These are phyloP conservation scores for Agriopis aurantiaria DNA, from an alignment of 2,888 invertebrate species.

Conservation along the genomic window DNA sequence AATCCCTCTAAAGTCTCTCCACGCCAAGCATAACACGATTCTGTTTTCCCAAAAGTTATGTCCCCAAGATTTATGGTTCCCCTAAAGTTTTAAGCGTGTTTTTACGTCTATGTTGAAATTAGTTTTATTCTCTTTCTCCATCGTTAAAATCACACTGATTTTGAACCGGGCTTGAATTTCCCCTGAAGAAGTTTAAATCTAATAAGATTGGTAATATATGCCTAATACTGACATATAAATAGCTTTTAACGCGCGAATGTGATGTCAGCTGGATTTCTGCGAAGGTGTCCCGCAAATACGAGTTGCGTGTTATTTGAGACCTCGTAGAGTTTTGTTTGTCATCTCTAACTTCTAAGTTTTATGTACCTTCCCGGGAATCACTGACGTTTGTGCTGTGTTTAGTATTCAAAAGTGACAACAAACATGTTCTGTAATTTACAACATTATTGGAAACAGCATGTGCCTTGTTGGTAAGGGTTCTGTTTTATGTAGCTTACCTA, in stretches of 20 bases:
- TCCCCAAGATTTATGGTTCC: constrained; percentile 51
- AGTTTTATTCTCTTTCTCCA: constrained; percentile 48
- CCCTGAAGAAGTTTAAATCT: constrained; percentile 42
- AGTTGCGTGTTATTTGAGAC: constrained; percentile 38
- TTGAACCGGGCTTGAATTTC: constrained; percentile 16
- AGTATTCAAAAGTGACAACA: constrained; percentile 21
- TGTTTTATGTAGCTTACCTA: neutral
- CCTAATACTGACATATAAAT: constrained; percentile 40
- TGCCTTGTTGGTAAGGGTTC: neutral
- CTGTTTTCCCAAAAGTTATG: constrained; percentile 51
- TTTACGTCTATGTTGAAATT: constrained; percentile 57
- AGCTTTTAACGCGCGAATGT: constrained; percentile 33
- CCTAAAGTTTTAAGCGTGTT: constrained; percentile 52
- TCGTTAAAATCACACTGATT: constrained; percentile 42
- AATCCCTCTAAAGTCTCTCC: constrained; percentile 26
- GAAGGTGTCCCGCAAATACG: constrained; percentile 30
- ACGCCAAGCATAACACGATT: constrained; percentile 37
- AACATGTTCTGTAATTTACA: constrained; percentile 25
- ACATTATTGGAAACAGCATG: constrained; percentile 3
- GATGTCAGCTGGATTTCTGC: constrained; percentile 33
- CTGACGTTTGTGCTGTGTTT: constrained; percentile 30
- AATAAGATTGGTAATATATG: constrained; percentile 45
- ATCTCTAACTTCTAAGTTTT: constrained; percentile 36
- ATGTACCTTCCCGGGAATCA: constrained; percentile 24
- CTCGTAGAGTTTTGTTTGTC: constrained; percentile 33